Base-by-base conservation (phyloP, 92 coral and sea anemone genomes). In the Isaurus tuberculatus region DNA sequence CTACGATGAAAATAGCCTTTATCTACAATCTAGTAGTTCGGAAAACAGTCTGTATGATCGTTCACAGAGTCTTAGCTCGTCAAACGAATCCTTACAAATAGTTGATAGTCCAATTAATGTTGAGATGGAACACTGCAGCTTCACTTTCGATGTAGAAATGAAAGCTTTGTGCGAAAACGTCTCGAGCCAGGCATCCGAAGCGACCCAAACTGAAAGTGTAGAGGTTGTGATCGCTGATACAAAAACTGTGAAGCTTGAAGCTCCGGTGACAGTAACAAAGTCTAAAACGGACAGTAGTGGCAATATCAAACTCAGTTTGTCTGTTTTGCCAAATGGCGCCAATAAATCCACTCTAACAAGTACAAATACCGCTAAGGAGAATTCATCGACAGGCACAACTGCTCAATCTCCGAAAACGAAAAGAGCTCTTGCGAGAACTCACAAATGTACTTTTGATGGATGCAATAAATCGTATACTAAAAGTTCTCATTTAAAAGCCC, bases 401-500 rank as follows among this genome's bases (percentile, higher is more conserved):
- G 85, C 84, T 75, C 98, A 89, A 79, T 88, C 93, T 30, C 95
- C 96, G 29, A 95, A 95, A 75, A 96, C 95, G 34, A 97, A 97
- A 79, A 83, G 89, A 84, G 91, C 99, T 27, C 83, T 97, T 65
- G 99, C 99, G 3, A 94, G 99, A 61, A 94, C 99, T 71, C 99
- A 97, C 49, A 94, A 95, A 90, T 97, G 99, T 72, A 92, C 98
- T 57, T 97, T 92, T 67, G 98, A 95, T 75, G 99, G 99, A 28
- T 97, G 99, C 33, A 95, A 97, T 83, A 97, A 97, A 49, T 97
- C 99, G 0, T 94, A 97, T 46, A 97, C 99, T 0, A 97, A 97
- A 75, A 97, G 99, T 83, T 97, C 99, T 46, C 99, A 97, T 86
- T 92, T 97, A 0, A 97, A 97, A 78, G 99, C 99, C n/a, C 99